Evolutionary conservation across 2,113 vertebrate genomes (phyloP), one percentile per base, ranked within the genome.

Genomic region (Pseudonaja textilis): DNA sequence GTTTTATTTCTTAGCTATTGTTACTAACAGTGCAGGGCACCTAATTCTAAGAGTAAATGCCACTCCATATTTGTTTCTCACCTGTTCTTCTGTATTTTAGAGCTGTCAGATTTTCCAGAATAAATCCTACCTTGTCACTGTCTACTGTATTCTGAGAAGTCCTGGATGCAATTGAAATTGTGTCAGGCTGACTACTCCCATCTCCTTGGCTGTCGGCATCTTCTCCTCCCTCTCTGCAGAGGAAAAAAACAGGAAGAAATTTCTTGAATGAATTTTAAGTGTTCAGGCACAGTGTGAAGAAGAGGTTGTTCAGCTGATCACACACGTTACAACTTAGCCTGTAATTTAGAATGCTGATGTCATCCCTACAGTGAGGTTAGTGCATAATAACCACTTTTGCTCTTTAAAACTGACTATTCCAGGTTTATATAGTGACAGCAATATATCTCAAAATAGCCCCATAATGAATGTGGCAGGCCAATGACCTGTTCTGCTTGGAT

Each of bases 111-210:
- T 95, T 96, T 93, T 93, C 88, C 93, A 57, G 85, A 95, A 95
- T 87, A 90, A 85, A 93, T 97, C 98, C 96, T 99, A 99, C 99
- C 98, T 99, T 99, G 97, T 99, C 99, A 74, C 99, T 99, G 97
- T 99, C 99, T 94, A 99, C 97, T 25, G 99, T 99, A 97, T 99
- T 99, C 98, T 99, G 99, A 47, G 99, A 99, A 4, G 99, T 99
- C 95, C 99, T 98, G 93, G 99, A 99, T 26, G 99, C 99, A 61
- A 99, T 99, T 95, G 99, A 99, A 97, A 99, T 98, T 92, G 99
- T 99, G 92, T 99, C 99, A n/a, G 98, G 99, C 91, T 99, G 99
- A 96, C 99, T 99, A 97, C 99, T 99, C 94, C 99, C 99, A 86
- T 99, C 99, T 88, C 99, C 99, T 96, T 99, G 99, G 95, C 99